Percentiles rank a stretch among this genome's conserved stretches.
Evolutionary conservation across 2,888 invertebrate genomes (phyloP).

Genomic region (Drosophila nr. medialis): DNA sequence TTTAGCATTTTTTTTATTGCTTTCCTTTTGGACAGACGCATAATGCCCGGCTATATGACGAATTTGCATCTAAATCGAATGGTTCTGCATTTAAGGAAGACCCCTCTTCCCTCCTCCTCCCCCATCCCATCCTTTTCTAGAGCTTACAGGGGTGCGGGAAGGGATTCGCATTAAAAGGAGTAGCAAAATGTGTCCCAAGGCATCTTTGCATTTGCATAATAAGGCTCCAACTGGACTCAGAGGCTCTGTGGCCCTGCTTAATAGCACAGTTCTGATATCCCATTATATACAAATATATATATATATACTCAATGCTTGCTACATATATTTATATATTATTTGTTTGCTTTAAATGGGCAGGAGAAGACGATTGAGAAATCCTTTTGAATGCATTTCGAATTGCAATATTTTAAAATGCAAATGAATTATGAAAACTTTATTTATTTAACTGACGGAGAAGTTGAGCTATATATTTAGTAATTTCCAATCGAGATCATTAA

Average conservation of each 20-base stretch:
- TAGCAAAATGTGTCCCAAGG: constrained; percentile 48
- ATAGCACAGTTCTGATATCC: constrained; percentile 18
- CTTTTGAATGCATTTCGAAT: constrained; percentile 11
- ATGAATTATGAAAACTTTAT: neutral
- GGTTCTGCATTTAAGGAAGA: constrained; percentile 12
- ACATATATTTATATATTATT: constrained; percentile 21
- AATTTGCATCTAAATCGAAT: constrained; percentile 85
- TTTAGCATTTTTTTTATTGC: constrained; percentile 44
- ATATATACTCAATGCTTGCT: constrained; percentile 27
- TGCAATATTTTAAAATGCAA: constrained; percentile 3
- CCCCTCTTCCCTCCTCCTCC: neutral
- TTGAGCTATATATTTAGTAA: neutral
- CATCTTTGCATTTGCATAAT: constrained; percentile 81
- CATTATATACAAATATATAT: constrained; percentile 28
- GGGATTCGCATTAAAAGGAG: constrained; percentile 65
- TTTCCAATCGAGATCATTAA: too few relatives aligned
- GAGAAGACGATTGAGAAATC: neutral
- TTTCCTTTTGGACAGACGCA: constrained; percentile 43
- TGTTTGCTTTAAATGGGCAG: neutral
- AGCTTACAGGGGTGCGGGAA: constrained; percentile 2
- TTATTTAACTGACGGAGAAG: neutral
- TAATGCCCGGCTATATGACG: constrained; percentile 78
- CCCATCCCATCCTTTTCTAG: neutral
- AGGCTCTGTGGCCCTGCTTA: constrained; percentile 64
- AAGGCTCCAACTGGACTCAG: constrained; percentile 64